These are phyloP conservation scores for Mythimna ferrago DNA, from an alignment of 2,888 invertebrate genomes.

Conservation along the genomic window DNA sequence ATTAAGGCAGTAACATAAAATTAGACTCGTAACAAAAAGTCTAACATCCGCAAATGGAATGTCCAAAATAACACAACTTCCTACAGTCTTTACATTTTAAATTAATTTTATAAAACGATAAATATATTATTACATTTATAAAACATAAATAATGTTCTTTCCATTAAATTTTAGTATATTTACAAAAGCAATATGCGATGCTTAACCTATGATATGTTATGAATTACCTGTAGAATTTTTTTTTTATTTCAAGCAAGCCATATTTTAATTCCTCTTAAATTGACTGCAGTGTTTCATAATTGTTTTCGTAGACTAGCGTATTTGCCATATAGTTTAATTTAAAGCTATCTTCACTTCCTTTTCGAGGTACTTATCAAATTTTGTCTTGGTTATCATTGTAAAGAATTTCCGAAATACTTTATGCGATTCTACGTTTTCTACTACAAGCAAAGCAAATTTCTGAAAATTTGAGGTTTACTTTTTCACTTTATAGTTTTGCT, in stretches of 20 bases:
- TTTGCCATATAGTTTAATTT: slow-evolving; percentile 2
- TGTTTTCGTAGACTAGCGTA: slow-evolving; percentile 1
- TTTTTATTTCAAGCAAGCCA: slow-evolving; percentile 41
- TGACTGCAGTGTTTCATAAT: slow-evolving; percentile 50
- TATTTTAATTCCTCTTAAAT: slow-evolving; percentile 56
- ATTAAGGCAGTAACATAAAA: slow-evolving; percentile 43
- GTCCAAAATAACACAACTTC: slow-evolving; percentile 52
- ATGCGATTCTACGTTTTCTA: background rate
- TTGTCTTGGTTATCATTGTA: background rate
- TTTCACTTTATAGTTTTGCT: background rate
- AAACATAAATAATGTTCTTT: slow-evolving; percentile 32
- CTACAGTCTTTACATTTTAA: slow-evolving; percentile 61
- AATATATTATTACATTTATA: slow-evolving; percentile 40
- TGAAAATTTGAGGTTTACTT: background rate
- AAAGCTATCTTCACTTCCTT: slow-evolving; percentile 33
- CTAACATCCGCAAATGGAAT: slow-evolving; percentile 46
- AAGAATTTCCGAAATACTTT: background rate
- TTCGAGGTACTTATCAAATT: background rate
- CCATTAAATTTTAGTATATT: slow-evolving; percentile 54
- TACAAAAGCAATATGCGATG: slow-evolving; percentile 51
- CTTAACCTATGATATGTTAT: slow-evolving; percentile 75
- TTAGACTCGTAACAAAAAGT: slow-evolving; percentile 42
- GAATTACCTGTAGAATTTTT: slow-evolving; percentile 69
- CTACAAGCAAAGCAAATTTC: slow-evolving; percentile 1
- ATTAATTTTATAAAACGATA: slow-evolving; percentile 51